Base-by-base conservation (phyloP, 1,140 invertebrate species). In the Drosophila carrolli region DNA sequence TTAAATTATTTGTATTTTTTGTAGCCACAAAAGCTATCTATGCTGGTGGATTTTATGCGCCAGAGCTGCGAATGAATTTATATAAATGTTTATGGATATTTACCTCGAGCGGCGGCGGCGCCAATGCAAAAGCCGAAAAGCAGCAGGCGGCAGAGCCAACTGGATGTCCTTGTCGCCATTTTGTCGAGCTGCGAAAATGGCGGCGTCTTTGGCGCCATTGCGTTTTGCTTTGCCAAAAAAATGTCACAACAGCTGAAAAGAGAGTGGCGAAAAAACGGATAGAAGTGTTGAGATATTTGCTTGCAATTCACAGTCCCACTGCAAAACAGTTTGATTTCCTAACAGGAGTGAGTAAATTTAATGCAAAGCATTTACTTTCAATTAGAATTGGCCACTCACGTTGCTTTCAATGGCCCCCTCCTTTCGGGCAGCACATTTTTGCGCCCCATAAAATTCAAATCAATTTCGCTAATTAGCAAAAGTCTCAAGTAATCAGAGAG, bases 381-480 rank as follows among this genome's bases (percentile, higher is more conserved):
- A 88, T 89, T 89, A 62, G 32, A 57, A 29, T 68, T 51, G 62
- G 19, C 23, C 29, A 29, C 38, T 4, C 53, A 10, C 2, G 2
- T 10, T 11, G 32, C 19, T 29, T 58, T 58, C 11, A 16, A 37
- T 43, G 11, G 14, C 23, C 4, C 16, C 10, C 37, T 19, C 27
- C 13, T n/a, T 10, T 10, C 32, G 65, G 54, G 10, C 57, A 62
- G 16, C 57, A 38, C 47, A 79, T 85, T 90, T 85, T 82, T 72
- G 47, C 86, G 78, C 81, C 16, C 63, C 88, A 91, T 91, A 89
- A 91, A 90, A 90, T 83, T 78, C 83, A 80, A 79, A 91, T 91
- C 90, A 91, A 91, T 91, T 91, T 82, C 55, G 53, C 76, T 91
- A 91, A 91, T 91, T 91, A 91, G 74, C 67, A 75, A 71, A 72